Conservation (phyloP, 2,113 vertebrate genomes). For the Uria lomvia region DNA sequence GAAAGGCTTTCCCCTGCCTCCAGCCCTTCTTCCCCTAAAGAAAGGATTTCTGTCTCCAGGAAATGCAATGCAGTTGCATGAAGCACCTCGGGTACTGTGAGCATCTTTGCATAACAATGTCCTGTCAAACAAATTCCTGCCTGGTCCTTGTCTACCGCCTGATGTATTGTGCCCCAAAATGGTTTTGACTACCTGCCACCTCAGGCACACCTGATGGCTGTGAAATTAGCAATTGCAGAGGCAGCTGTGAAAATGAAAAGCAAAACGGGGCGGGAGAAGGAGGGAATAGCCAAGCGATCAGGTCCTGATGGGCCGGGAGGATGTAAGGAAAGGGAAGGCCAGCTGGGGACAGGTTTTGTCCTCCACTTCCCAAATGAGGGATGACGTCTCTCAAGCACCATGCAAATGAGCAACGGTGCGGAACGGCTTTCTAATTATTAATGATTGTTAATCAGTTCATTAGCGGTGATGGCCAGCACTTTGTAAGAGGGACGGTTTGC, state of each 20-base stretch:
- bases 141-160: slow-evolving; percentile 19
- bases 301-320: neutral
- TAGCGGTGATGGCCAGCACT: neutral
- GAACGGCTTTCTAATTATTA: slow-evolving; percentile 42
- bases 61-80: neutral
- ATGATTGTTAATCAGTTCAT: slow-evolving; percentile 48
- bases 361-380: neutral
- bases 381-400: neutral
- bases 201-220: slow-evolving; percentile 23
- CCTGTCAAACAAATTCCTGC: slow-evolving; percentile 47
- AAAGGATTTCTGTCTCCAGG: slow-evolving; percentile 24
- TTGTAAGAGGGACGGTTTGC: neutral
- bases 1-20: slow-evolving; percentile 39
- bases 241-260: slow-evolving; percentile 57
- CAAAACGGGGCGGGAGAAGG: neutral
- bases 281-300: neutral
- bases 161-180: slow-evolving; percentile 51
- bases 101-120: slow-evolving; percentile 44
- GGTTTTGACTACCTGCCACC: slow-evolving; percentile 53
- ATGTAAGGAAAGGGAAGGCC: neutral
- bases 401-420: neutral
- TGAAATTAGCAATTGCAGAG: slow-evolving; percentile 53
- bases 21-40: neutral
- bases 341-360: neutral
- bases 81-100: neutral